Base-by-base conservation (phyloP, 1,140 invertebrate genomes). In the Drosophila bifasciata region DNA sequence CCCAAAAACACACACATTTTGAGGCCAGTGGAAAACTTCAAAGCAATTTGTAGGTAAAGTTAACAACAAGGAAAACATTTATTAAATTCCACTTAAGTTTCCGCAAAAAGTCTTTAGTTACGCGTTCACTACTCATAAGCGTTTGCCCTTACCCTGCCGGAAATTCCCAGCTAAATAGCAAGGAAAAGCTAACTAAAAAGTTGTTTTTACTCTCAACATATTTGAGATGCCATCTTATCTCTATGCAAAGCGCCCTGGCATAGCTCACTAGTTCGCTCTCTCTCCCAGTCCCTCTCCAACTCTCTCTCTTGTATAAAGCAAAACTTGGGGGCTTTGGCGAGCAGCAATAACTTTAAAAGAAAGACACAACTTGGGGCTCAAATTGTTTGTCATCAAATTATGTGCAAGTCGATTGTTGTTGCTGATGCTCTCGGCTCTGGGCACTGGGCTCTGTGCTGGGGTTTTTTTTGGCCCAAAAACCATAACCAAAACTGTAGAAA, bases 371-470 rank as follows among this genome's bases (percentile, higher is more conserved):
- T 80, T 70, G 79, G 48, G 32, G 58, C 68, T 55, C 73, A 86
- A 85, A 85, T 85, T 80, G 77, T 85, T 84, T 85, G 81, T 86
- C 81, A 81, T 85, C 81, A 85, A 86, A 85, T 85, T 81, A 85
- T 85, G 81, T 81, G 73, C 56, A 64, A 56, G 76, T 49, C 72
- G 71, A 75, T 85, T 72, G 75, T 55, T 79, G 60, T 55, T 48
- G 76, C 72, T 6, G 58, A 64, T 4, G 19, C 16, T 17, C 21
- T n/a, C 2, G 19, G 7, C 28, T 23, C n/a, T 36, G 21, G 11
- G 32, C 21, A 23, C 21, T 25, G 25, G 25, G 28, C 28, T 28
- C 25, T 25, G 25, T 6, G 28, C 28, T 28, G 2, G 25, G 28
- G 8, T 9, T 9, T 28, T 28, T 25, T 36, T 36, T 25, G 49